A percentile compares a stretch with the other conserved stretches of the same genome.
phyloP scores from a whole-genome alignment of 1,140 invertebrate species.

The Pseudomyrmex flavicornis region DNA sequence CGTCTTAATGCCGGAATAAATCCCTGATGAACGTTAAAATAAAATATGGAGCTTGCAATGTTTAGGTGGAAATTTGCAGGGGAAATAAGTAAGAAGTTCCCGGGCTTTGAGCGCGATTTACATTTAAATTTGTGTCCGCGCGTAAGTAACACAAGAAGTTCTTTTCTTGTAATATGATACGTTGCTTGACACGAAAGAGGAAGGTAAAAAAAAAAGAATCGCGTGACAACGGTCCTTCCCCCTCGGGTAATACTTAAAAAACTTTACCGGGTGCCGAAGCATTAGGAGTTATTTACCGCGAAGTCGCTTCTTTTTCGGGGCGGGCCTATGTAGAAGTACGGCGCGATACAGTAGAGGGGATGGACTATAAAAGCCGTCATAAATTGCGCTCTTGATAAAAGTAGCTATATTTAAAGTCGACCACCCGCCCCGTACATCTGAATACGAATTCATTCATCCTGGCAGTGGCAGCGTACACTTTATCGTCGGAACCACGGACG shows the following conservation, averaged over 20 bases:
- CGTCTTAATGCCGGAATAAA: too few relatives aligned
- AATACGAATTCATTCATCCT: slow-evolving; percentile 50
- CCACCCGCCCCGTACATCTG: slow-evolving; percentile 32
- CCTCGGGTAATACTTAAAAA: slow-evolving; percentile 32
- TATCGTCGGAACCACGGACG: slow-evolving; percentile 29
- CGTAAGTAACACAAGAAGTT: slow-evolving; percentile 6
- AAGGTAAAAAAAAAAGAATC: slow-evolving; percentile 1
- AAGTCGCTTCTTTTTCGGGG: slow-evolving; percentile 37
- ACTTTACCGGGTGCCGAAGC: slow-evolving; percentile 39
- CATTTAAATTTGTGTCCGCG: slow-evolving; percentile 18
- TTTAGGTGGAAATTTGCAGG: slow-evolving; percentile 1
- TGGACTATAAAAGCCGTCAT: slow-evolving; percentile 50
- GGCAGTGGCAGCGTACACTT: slow-evolving; percentile 37
- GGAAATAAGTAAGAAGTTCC: slow-evolving; percentile 10
- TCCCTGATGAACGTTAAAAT: too few relatives aligned
- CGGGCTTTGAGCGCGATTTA: neutral
- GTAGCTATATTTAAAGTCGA: slow-evolving; percentile 43
- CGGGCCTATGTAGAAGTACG: neutral
- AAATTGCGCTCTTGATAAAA: slow-evolving; percentile 62
- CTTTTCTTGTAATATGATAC: neutral
- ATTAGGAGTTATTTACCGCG: slow-evolving; percentile 65
- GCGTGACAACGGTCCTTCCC: neutral
- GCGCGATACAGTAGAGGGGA: slow-evolving; percentile 24
- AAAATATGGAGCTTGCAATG: neutral
- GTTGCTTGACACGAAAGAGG: neutral